phyloP scores from a whole-genome alignment of 2,797 vertebrate species.

The Rhinoraja longicauda region DNA sequence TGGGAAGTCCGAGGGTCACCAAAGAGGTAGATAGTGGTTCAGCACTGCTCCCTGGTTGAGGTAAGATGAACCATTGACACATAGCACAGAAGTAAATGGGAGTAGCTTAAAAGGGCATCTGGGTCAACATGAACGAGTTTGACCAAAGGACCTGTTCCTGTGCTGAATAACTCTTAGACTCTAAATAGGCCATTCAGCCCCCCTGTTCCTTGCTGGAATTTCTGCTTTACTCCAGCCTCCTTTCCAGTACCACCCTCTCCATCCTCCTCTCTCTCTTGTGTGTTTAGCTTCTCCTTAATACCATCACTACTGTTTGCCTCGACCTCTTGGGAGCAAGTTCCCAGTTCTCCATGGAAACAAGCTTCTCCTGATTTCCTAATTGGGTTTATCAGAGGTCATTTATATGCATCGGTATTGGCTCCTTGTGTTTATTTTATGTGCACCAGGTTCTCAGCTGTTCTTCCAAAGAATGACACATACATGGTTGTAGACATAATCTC shows the following conservation, averaged over 20 bases:
- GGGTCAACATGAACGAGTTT: no score
- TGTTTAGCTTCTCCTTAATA: background rate
- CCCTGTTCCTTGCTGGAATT: background rate
- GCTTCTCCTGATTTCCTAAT: background rate
- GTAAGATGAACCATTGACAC: background rate
- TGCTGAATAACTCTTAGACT: no score
- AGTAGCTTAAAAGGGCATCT: no score
- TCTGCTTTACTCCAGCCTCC: background rate
- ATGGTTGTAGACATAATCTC: background rate
- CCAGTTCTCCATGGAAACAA: background rate
- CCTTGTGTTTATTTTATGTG: background rate
- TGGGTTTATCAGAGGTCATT: background rate
- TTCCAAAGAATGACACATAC: no score
- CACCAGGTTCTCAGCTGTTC: background rate
- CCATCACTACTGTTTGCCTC: background rate
- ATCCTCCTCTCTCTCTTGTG: background rate
- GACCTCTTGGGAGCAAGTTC: background rate
- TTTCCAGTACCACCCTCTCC: no score
- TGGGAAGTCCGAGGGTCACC: no score
- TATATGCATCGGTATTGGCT: background rate
- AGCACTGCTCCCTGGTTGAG: no score
- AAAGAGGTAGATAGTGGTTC: no score
- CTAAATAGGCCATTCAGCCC: background rate
- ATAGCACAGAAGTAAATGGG: background rate
- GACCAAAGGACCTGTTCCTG: no score